A percentile compares a stretch with the other conserved stretches of the same genome.
Evolutionary conservation across 2,888 invertebrate species (phyloP).

Genomic region (Parnassius mnemosyne): DNA sequence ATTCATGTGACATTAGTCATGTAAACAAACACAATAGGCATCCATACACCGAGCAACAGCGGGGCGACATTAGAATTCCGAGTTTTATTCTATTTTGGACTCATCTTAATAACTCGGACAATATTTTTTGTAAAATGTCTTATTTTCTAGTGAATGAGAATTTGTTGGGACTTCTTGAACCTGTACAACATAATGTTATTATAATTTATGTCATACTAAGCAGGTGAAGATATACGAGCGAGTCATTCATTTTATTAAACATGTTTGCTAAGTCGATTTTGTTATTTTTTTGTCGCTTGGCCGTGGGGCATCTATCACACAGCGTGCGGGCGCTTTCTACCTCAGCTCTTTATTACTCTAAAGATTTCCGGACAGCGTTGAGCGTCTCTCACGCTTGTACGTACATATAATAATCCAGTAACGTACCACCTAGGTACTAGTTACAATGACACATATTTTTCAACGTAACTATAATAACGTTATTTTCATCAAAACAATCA

Average conservation of each 20-base stretch:
- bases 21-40: constrained; percentile 49
- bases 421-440: constrained; percentile 18
- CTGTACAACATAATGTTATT: constrained; percentile 79
- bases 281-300: constrained; percentile 74
- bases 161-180: constrained; percentile 77
- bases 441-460: constrained; percentile 6
- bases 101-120: constrained; percentile 62
- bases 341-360: constrained; percentile 73
- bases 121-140: constrained; percentile 70
- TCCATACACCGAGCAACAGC: constrained; percentile 47
- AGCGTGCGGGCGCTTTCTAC: constrained; percentile 76
- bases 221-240: constrained; percentile 79
- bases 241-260: constrained; percentile 79
- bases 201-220: constrained; percentile 80
- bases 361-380: constrained; percentile 69
- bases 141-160: constrained; percentile 77
- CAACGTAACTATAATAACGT: background rate
- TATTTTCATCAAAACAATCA: background rate
- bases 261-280: constrained; percentile 79
- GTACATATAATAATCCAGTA: constrained; percentile 19
- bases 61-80: constrained; percentile 53
- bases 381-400: constrained; percentile 17
- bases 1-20: constrained; percentile 50
- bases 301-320: constrained; percentile 74
- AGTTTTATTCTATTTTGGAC: constrained; percentile 60